Conservation (phyloP, 2,113 vertebrate species). For the Colistium nudipinnis region DNA sequence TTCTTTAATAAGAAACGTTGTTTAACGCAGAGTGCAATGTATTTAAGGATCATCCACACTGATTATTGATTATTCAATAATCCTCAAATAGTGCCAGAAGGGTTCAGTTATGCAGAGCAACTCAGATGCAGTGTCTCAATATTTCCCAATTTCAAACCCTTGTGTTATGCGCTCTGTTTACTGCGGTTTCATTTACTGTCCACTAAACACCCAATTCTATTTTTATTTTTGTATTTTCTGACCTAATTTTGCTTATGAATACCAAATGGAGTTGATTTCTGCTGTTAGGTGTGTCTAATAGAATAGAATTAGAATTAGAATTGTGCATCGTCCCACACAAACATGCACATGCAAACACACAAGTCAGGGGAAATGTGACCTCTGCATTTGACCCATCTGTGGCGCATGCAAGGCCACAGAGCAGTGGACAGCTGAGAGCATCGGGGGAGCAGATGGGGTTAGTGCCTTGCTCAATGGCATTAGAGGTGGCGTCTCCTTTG, state of each 20-base stretch:
- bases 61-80: not conserved
- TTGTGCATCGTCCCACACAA: too few species aligned
- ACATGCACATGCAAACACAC: too few species aligned
- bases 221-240: conserved; percentile 6
- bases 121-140: not conserved
- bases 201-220: not conserved
- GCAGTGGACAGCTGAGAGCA: too few species aligned
- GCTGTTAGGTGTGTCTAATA: not conserved
- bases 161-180: not conserved
- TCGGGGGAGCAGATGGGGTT: too few species aligned
- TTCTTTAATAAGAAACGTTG: too few species aligned
- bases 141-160: not conserved
- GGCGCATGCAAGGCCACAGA: too few species aligned
- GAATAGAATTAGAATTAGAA: too few species aligned
- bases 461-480: too few species aligned
- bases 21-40: too few species aligned
- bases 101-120: not conserved
- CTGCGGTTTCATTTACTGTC: not conserved
- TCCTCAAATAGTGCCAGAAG: not conserved
- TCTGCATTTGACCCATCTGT: too few species aligned
- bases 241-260: not conserved
- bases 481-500: too few species aligned
- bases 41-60: not conserved
- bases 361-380: too few species aligned
- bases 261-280: not conserved